Evolutionary conservation across 1,140 invertebrate species (phyloP).

Genomic region (Drosophila quadrilineata): DNA sequence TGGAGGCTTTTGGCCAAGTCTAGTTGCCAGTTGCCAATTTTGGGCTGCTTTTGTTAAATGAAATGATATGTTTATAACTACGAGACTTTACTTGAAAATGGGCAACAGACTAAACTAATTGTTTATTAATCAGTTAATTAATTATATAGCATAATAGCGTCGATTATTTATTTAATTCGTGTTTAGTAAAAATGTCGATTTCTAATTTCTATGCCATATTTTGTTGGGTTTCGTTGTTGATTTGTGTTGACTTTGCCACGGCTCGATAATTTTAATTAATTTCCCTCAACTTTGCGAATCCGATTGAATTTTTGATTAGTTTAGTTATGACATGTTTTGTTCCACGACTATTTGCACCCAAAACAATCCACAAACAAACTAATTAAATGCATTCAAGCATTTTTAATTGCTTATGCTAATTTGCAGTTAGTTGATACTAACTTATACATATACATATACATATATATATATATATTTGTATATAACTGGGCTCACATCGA

Average conservation of each 20-base stretch:
- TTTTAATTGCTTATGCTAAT: conserved; percentile 76
- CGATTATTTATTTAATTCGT: conserved; percentile 32
- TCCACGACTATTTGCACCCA: conserved; percentile 50
- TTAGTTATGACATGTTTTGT: conserved; percentile 56
- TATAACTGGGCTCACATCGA: too few species aligned
- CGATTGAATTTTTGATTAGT: conserved; percentile 73
- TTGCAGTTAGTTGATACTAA: conserved; percentile 49
- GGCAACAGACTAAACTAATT: conserved; percentile 40
- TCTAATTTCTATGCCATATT: conserved; percentile 13
- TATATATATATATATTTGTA: too few species aligned
- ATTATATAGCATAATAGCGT: conserved; percentile 32
- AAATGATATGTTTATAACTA: too few species aligned
- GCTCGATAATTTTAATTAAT: conserved; percentile 72
- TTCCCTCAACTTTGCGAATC: conserved; percentile 51
- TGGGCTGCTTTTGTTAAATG: too few species aligned
- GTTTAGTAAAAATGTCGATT: too few species aligned
- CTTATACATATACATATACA: too few species aligned
- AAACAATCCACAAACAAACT: conserved; percentile 67
- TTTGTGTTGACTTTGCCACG: conserved; percentile 32
- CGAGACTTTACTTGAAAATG: too few species aligned
- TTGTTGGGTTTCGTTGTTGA: conserved; percentile 31
- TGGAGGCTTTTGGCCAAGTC: too few species aligned
- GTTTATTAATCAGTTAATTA: conserved; percentile 70
- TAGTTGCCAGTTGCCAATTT: too few species aligned
- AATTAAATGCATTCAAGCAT: conserved; percentile 79